These are phyloP conservation scores for Cheirogaleus major DNA, from an alignment of 2,797 vertebrate species.

Conservation along the genomic window DNA sequence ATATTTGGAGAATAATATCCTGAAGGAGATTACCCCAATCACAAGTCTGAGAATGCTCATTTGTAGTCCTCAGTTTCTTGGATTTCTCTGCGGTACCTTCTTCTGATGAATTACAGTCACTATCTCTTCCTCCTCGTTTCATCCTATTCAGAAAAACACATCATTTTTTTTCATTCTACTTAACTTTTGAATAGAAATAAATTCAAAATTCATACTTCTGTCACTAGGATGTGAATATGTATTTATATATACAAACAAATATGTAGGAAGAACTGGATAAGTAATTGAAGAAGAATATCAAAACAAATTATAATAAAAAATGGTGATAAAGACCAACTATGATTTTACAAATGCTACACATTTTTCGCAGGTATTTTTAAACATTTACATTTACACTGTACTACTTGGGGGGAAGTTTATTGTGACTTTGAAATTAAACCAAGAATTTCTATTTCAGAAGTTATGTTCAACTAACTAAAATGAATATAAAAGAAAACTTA, in stretches of 20 bases:
- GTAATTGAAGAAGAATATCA: slow-evolving; percentile 15
- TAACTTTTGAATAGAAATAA: slow-evolving; percentile 42
- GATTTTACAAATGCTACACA: not conserved
- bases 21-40: slow-evolving; percentile 94
- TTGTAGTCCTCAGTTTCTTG: slow-evolving; percentile 88
- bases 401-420: not conserved
- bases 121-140: slow-evolving; percentile 93
- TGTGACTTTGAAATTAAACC: slow-evolving; percentile 26
- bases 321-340: not conserved
- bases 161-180: not conserved
- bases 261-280: not conserved
- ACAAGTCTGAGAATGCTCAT: slow-evolving; percentile 72
- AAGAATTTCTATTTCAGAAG: slow-evolving; percentile 14
- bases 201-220: slow-evolving; percentile 14
- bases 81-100: slow-evolving; percentile 82
- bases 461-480: not conserved
- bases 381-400: not conserved
- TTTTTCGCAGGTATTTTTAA: slow-evolving; percentile 7
- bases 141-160: slow-evolving; percentile 85
- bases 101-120: slow-evolving; percentile 86
- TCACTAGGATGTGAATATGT: not conserved
- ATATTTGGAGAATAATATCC: slow-evolving; percentile 95
- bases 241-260: not conserved
- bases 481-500: not conserved
- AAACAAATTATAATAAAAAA: slow-evolving; percentile 52